Evolutionary conservation across 2,113 vertebrate species (phyloP).

Genomic region (Mormoops blainvillei): DNA sequence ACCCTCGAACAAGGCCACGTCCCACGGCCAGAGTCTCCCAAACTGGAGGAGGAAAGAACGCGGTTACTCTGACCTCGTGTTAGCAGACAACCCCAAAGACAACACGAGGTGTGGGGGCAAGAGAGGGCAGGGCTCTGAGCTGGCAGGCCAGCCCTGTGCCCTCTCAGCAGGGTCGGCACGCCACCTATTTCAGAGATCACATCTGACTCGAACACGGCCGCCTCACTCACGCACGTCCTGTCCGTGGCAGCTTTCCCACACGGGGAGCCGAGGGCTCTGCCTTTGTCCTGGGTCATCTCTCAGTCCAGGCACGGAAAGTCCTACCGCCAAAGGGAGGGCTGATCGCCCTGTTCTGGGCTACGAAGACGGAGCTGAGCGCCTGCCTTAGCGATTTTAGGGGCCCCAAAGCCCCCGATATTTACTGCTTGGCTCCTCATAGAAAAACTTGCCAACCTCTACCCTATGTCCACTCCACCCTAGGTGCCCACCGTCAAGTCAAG

Average conservation of each 20-base stretch:
- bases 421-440: fast-evolving
- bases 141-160: fast-evolving
- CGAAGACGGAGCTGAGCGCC: neutral
- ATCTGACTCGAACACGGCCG: neutral
- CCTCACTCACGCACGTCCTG: fast-evolving
- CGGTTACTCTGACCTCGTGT: fast-evolving
- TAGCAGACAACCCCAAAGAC: neutral
- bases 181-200: neutral
- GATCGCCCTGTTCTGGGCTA: neutral
- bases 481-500: neutral
- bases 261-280: fast-evolving
- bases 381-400: fast-evolving
- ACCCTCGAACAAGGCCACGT: no score
- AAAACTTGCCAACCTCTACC: neutral
- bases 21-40: neutral
- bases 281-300: neutral
- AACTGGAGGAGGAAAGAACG: neutral
- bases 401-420: neutral
- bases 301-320: fast-evolving
- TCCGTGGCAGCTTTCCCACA: neutral
- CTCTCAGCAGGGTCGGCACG: neutral
- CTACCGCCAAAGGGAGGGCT: neutral
- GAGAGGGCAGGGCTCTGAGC: fast-evolving
- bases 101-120: no score
- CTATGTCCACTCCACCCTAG: neutral